A percentile compares a stretch with the other conserved stretches of the same genome.
Evolutionary conservation across 2,113 vertebrate genomes (phyloP).

Genomic region (Rostratula benghalensis): DNA sequence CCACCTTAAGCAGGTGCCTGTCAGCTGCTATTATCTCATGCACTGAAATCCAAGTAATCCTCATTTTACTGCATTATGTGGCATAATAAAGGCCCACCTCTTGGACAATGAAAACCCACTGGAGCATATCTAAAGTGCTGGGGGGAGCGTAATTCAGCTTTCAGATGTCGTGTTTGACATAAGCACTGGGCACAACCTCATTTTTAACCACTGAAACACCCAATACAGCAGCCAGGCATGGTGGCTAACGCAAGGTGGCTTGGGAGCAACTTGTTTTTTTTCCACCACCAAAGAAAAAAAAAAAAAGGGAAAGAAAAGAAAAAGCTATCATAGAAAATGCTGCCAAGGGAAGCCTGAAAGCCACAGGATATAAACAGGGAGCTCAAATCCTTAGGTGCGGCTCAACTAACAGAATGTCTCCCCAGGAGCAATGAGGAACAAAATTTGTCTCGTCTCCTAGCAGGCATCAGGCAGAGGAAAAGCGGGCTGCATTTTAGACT

Average conservation of each 20-base stretch:
- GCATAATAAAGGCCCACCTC: conserved; percentile 24
- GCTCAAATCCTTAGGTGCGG: neutral
- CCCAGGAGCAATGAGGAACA: neutral
- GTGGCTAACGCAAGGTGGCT: neutral
- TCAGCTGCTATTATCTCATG: conserved; percentile 54
- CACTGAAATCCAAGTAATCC: conserved; percentile 52
- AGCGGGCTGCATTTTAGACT: neutral
- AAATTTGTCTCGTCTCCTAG: neutral
- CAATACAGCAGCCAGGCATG: neutral
- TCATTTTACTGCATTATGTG: conserved; percentile 46
- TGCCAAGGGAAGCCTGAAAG: neutral
- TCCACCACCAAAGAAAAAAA: neutral
- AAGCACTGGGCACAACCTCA: neutral
- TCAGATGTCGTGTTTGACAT: conserved; percentile 29
- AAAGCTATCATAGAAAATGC: neutral
- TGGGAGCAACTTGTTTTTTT: neutral
- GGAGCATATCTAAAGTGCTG: conserved; percentile 29
- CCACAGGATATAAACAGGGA: neutral
- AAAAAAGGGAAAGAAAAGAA: neutral
- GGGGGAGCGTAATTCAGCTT: conserved; percentile 19
- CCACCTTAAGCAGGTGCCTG: conserved; percentile 41
- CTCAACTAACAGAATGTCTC: neutral
- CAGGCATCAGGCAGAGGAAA: neutral
- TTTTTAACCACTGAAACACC: conserved; percentile 6
- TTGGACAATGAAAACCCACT: conserved; percentile 48